Evolutionary conservation across 2,888 invertebrate species (phyloP).

Genomic region (Xiphydria camelus): DNA sequence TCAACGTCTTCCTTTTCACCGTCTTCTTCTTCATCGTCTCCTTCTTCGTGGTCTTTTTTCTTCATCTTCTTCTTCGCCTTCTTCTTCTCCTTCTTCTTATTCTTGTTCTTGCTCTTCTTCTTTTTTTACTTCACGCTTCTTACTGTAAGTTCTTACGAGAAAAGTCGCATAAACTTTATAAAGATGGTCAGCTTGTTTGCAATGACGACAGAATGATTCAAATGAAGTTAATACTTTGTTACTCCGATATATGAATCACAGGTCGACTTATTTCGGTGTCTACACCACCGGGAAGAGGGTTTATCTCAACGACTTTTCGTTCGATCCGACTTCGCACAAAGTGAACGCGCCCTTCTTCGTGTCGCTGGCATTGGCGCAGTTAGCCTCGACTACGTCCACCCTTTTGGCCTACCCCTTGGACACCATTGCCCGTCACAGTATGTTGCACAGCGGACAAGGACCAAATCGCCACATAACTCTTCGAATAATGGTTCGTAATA

Average conservation of each 20-base stretch:
- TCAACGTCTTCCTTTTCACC: too few species aligned
- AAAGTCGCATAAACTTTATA: too few species aligned
- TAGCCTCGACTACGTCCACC: not conserved
- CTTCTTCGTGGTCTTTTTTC: too few species aligned
- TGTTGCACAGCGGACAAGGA: conserved; percentile 19
- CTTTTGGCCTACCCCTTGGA: conserved; percentile 20
- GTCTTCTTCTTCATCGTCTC: too few species aligned
- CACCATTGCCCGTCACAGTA: conserved; percentile 18
- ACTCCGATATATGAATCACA: not conserved
- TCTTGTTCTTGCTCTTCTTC: too few species aligned
- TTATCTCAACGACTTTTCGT: not conserved
- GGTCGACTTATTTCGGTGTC: conserved; percentile 1
- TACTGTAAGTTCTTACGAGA: too few species aligned
- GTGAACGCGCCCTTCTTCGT: not conserved
- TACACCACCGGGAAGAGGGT: not conserved
- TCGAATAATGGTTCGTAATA: not conserved
- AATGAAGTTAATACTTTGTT: too few species aligned
- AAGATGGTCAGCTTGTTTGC: too few species aligned
- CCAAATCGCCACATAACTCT: not conserved
- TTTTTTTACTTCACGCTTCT: too few species aligned
- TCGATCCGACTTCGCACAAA: not conserved
- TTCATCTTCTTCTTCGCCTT: too few species aligned
- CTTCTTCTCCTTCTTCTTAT: too few species aligned
- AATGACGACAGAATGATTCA: too few species aligned
- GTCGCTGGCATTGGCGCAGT: not conserved